phyloP scores from a whole-genome alignment of 2,888 invertebrate species.

The Gymnocheta viridis region DNA sequence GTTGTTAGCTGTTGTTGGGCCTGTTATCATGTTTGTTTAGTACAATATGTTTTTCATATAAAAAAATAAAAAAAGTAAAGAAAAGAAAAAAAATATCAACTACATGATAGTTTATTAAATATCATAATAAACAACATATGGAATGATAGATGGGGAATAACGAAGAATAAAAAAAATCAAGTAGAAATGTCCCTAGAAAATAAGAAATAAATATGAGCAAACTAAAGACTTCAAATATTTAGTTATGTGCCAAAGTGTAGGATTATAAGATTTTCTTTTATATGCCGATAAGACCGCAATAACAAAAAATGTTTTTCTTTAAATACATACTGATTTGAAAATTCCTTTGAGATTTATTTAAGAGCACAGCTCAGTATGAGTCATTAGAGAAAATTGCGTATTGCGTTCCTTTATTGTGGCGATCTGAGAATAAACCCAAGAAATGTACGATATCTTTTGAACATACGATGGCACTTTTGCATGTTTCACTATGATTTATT shows the following conservation, averaged over 20 bases:
- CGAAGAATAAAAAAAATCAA: conserved; percentile 3
- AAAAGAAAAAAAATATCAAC: background rate
- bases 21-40: conserved; percentile 49
- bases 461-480: too few species aligned
- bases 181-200: conserved; percentile 2
- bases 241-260: background rate
- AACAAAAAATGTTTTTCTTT: conserved; percentile 8
- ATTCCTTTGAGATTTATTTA: background rate
- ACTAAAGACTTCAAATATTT: background rate
- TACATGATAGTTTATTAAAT: conserved; percentile 11
- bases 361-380: background rate
- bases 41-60: conserved; percentile 39
- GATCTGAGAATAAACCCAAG: background rate
- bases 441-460: background rate
- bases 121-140: conserved; percentile 39
- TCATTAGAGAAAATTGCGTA: background rate
- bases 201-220: conserved; percentile 3
- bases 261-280: background rate
- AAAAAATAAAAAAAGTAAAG: background rate
- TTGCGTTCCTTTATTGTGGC: background rate
- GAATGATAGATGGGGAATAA: conserved; percentile 24
- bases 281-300: conserved; percentile 37
- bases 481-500: too few species aligned
- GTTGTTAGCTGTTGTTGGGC: conserved; percentile 8
- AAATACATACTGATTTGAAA: conserved; percentile 4